Percentiles rank a stretch among this genome's conserved stretches.
These are phyloP conservation scores for Montifringilla adamsi DNA, from an alignment of 2,113 vertebrate species.

Conservation along the genomic window DNA sequence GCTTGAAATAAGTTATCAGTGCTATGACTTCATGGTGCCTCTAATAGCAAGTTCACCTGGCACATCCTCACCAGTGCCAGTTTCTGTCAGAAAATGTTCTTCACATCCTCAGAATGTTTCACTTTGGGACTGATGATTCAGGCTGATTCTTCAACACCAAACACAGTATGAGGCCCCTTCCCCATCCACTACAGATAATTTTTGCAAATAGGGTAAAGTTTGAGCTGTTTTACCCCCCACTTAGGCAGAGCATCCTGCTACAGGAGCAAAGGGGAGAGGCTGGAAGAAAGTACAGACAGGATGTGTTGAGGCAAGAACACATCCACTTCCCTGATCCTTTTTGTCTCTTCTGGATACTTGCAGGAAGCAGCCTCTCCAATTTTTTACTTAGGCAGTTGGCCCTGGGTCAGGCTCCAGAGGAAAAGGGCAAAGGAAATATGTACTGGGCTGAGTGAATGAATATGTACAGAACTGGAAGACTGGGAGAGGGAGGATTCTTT, in stretches of 20 bases:
- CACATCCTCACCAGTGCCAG: neutral
- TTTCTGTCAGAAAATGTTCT: fast-evolving
- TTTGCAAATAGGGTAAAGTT: neutral
- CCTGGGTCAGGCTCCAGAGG: neutral
- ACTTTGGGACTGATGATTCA: neutral
- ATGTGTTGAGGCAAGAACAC: neutral
- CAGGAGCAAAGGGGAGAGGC: neutral
- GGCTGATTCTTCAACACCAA: neutral
- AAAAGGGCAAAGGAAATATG: neutral
- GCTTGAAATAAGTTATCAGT: neutral
- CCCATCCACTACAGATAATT: too few species aligned
- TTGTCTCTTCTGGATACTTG: neutral
- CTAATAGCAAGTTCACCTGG: neutral
- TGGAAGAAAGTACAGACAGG: neutral
- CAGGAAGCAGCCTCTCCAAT: neutral
- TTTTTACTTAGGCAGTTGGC: neutral
- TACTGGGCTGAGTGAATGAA: neutral
- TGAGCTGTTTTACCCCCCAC: neutral
- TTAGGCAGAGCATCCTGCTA: neutral
- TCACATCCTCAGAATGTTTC: neutral
- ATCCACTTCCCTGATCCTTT: neutral
- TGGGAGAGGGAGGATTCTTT: neutral
- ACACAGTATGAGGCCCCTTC: neutral
- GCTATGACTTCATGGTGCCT: neutral
- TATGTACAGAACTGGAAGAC: neutral